Percentiles rank a stretch among this genome's conserved stretches.
These are phyloP conservation scores for Acrocephalus arundinaceus DNA, from an alignment of 2,113 vertebrate species.

Conservation along the genomic window DNA sequence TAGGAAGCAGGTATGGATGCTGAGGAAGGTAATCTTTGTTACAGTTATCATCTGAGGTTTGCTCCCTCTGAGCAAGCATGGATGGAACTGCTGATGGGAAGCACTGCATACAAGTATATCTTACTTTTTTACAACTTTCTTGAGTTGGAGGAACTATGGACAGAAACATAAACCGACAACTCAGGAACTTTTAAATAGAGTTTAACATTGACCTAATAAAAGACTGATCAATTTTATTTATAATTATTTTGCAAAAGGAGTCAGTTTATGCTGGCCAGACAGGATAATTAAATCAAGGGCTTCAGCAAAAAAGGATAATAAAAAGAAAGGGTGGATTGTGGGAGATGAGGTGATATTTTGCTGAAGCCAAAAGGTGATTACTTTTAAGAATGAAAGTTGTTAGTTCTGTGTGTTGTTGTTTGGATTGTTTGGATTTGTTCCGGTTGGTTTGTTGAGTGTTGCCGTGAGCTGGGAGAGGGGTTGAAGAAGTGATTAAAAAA, in stretches of 20 bases:
- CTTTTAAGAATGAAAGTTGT: not conserved
- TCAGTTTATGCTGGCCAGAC: not conserved
- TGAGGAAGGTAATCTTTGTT: not conserved
- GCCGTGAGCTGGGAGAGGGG: not conserved
- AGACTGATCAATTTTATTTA: not conserved
- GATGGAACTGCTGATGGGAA: not conserved
- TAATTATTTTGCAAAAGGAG: not conserved
- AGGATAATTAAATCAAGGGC: not conserved
- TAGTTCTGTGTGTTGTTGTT: not conserved
- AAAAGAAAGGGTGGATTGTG: not conserved
- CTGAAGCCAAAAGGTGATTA: not conserved
- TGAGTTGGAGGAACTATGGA: not conserved
- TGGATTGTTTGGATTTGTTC: not conserved
- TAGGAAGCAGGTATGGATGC: not conserved
- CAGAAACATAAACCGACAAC: not conserved
- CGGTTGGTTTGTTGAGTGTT: not conserved
- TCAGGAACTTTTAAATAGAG: not conserved
- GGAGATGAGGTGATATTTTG: not conserved
- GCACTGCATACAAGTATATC: not conserved
- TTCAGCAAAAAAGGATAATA: not conserved
- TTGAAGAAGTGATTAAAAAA: not conserved
- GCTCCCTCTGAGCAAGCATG: not conserved
- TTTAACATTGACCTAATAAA: not conserved
- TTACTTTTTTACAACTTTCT: not conserved
- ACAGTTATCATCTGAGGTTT: not conserved